phyloP scores from a whole-genome alignment of 2,113 vertebrate species.

The Pygoscelis adeliae region DNA sequence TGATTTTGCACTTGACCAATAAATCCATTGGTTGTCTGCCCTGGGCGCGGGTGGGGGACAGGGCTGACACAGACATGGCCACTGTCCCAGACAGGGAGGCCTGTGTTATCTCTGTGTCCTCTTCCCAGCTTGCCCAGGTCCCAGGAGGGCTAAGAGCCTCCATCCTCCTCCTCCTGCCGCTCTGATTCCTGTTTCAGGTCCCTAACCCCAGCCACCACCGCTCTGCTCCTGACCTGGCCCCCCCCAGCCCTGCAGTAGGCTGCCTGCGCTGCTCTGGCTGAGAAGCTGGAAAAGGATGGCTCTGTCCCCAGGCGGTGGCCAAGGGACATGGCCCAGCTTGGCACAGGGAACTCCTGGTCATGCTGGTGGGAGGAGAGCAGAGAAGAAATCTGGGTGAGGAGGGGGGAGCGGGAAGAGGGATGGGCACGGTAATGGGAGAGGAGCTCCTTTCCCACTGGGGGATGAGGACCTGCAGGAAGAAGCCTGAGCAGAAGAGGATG shows the following conservation, averaged over 20 bases:
- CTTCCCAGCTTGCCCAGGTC: neutral
- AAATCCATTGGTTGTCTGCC: neutral
- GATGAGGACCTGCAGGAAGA: neutral
- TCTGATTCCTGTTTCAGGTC: fast-evolving
- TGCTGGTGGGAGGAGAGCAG: neutral
- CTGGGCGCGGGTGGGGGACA: fast-evolving
- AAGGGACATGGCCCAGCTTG: fast-evolving
- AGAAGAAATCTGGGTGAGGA: neutral
- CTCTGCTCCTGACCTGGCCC: neutral
- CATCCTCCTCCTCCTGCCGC: neutral
- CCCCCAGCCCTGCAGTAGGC: neutral
- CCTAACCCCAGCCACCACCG: no score
- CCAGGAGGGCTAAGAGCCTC: neutral
- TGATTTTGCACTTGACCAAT: neutral
- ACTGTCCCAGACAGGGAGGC: neutral
- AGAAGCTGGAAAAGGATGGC: neutral
- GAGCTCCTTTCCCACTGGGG: neutral
- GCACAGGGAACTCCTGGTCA: neutral
- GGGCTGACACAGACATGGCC: neutral
- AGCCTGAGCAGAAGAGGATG: neutral
- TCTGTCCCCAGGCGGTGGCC: neutral
- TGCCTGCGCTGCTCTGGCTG: no score
- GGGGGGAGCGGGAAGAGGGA: neutral
- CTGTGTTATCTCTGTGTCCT: neutral
- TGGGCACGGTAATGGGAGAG: neutral